Evolutionary conservation across 2,888 invertebrate species (phyloP).

Genomic region (Coelogynopora nodosa): DNA sequence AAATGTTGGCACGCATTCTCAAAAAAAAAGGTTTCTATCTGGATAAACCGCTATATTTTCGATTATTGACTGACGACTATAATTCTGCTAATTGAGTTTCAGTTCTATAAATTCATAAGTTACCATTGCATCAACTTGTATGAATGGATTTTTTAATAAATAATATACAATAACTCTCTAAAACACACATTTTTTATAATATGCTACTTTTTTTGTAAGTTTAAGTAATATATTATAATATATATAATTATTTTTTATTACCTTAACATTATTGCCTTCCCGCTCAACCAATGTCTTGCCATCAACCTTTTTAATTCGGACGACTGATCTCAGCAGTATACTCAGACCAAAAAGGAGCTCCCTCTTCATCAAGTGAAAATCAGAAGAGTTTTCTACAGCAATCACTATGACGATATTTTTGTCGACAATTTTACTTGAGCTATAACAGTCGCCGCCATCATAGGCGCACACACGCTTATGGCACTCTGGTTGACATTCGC

Average conservation of each 20-base stretch:
- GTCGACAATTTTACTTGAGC: neutral
- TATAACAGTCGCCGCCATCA: neutral
- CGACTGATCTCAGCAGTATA: neutral
- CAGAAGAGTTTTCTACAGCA: neutral
- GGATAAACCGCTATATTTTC: no score
- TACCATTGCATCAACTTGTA: no score
- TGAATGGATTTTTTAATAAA: no score
- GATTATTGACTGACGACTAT: no score
- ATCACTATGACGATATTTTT: neutral
- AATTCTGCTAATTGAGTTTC: no score
- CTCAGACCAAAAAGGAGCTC: neutral
- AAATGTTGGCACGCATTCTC: no score
- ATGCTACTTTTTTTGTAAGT: no score
- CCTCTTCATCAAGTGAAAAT: neutral
- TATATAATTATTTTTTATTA: neutral
- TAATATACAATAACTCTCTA: no score
- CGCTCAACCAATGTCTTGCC: neutral
- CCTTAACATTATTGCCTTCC: neutral
- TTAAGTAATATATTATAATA: no score
- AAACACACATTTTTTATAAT: no score
- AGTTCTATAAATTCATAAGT: no score
- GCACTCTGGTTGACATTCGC: conserved; percentile 32
- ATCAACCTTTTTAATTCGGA: neutral
- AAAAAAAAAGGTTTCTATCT: no score
- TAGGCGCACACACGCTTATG: neutral